phyloP scores from a whole-genome alignment of 2,113 vertebrate species.

The Butastur rufipennis region DNA sequence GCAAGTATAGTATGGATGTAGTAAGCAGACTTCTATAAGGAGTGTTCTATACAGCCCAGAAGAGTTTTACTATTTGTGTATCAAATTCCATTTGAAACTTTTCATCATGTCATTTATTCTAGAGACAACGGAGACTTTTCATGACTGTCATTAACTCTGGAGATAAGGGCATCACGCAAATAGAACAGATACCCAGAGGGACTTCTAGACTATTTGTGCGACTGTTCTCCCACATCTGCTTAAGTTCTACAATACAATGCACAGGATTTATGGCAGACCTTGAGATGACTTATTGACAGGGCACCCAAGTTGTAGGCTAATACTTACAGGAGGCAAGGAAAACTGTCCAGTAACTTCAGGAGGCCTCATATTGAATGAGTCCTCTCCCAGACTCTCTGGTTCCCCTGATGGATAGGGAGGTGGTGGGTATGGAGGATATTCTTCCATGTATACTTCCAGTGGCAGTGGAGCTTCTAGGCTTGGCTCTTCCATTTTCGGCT shows the following conservation, averaged over 20 bases:
- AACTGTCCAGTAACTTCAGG: slow-evolving; percentile 94
- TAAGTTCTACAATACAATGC: neutral
- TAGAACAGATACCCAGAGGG: neutral
- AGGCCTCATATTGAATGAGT: slow-evolving; percentile 85
- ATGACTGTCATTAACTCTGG: neutral
- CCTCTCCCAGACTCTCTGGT: slow-evolving; percentile 85
- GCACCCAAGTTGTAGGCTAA: neutral
- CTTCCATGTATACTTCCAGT: slow-evolving; percentile 86
- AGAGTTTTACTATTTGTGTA: neutral
- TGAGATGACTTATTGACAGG: neutral
- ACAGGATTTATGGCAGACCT: neutral
- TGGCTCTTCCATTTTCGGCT: slow-evolving; percentile 32
- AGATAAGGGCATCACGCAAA: neutral
- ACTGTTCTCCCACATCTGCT: neutral
- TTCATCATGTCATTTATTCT: neutral
- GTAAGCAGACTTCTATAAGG: neutral
- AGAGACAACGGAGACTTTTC: neutral
- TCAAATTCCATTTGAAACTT: neutral
- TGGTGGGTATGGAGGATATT: slow-evolving; percentile 96
- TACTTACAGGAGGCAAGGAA: slow-evolving; percentile 90
- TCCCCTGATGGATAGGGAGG: slow-evolving; percentile 91
- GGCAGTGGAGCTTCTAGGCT: slow-evolving; percentile 69
- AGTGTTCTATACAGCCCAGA: neutral
- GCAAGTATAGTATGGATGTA: neutral
- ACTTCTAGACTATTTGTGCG: neutral